Evolutionary conservation across 2,888 invertebrate genomes (phyloP).

Genomic region (Eilema griseolum): DNA sequence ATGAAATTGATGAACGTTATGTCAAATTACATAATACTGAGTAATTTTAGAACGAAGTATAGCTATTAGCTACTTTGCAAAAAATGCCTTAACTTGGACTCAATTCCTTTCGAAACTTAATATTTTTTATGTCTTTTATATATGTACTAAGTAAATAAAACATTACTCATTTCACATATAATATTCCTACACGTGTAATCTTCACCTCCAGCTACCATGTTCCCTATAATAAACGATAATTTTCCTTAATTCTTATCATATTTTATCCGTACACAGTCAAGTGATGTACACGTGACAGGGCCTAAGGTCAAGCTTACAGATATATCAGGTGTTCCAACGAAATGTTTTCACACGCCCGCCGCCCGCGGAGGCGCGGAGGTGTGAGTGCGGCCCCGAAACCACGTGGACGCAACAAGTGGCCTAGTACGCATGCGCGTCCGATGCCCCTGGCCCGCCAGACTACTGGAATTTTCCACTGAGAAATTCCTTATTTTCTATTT

Average conservation of each 20-base stretch:
- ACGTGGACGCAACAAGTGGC: constrained; percentile 83
- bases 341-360: constrained; percentile 58
- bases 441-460: constrained; percentile 44
- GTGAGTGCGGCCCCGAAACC: constrained; percentile 48
- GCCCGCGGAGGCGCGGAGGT: constrained; percentile 17
- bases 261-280: constrained; percentile 12
- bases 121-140: too few species aligned
- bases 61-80: too few species aligned
- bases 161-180: background rate
- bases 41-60: background rate
- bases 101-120: too few species aligned
- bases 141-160: background rate
- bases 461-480: constrained; percentile 75
- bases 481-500: constrained; percentile 25
- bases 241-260: background rate
- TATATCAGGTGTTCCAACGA: constrained; percentile 62
- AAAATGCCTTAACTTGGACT: too few species aligned
- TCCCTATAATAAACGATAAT: background rate
- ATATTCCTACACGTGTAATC: background rate
- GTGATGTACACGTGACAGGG: constrained; percentile 30
- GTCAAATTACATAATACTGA: background rate
- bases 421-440: constrained; percentile 68
- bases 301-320: constrained; percentile 37
- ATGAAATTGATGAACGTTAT: background rate
- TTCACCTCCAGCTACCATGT: background rate